Evolutionary conservation across 2,113 vertebrate genomes (phyloP).

Genomic region (Burhinus oedicnemus): DNA sequence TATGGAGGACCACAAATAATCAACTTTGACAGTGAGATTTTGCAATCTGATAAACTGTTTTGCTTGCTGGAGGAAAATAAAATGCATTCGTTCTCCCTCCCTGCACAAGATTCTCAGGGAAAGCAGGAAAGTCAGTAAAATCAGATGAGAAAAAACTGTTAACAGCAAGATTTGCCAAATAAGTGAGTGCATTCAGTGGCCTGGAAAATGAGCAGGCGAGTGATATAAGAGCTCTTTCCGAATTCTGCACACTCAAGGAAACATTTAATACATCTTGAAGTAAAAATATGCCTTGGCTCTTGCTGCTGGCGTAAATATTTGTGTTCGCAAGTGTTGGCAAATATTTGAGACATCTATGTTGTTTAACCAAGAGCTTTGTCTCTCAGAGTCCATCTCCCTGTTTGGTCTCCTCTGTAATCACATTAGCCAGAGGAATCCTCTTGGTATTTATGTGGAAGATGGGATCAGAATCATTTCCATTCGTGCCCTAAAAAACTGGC

Average conservation of each 20-base stretch:
- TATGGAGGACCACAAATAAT: background rate
- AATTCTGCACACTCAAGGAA: slow-evolving; percentile 66
- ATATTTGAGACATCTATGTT: slow-evolving; percentile 72
- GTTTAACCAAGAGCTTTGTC: slow-evolving; percentile 73
- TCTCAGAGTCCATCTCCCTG: slow-evolving; percentile 35
- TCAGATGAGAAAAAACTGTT: slow-evolving; percentile 23
- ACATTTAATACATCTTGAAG: slow-evolving; percentile 65
- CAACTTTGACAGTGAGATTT: background rate
- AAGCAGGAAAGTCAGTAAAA: slow-evolving; percentile 25
- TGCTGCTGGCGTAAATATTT: slow-evolving; percentile 65
- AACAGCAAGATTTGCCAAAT: slow-evolving; percentile 55
- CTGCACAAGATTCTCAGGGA: background rate
- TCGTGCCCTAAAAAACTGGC: background rate
- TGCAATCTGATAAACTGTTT: background rate
- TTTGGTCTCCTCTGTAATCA: slow-evolving; percentile 51
- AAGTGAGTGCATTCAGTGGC: slow-evolving; percentile 55
- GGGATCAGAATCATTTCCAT: slow-evolving; percentile 30
- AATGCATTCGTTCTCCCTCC: background rate
- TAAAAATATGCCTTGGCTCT: slow-evolving; percentile 58
- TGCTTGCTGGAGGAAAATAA: background rate
- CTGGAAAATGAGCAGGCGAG: slow-evolving; percentile 67
- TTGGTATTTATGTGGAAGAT: background rate
- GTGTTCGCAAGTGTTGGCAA: slow-evolving; percentile 67
- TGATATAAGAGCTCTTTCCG: slow-evolving; percentile 55
- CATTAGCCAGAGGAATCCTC: slow-evolving; percentile 47